Conservation (phyloP, 2,797 vertebrate genomes). For the Gallinago solitaria region DNA sequence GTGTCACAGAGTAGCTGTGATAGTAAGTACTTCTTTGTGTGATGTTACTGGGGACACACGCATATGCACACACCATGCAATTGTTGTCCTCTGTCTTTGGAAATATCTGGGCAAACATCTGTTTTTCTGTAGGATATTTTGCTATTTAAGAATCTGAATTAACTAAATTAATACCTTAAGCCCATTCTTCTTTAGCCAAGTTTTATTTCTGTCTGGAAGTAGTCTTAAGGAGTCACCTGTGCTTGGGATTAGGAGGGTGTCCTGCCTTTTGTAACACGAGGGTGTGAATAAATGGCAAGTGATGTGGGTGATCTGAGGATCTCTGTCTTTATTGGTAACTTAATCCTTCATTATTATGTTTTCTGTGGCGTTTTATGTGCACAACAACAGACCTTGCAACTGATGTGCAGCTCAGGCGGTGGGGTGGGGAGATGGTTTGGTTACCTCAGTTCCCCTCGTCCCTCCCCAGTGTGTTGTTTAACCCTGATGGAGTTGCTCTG, state of each 20-base stretch:
- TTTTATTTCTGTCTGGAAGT: neutral
- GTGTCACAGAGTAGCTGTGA: neutral
- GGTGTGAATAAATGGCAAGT: neutral
- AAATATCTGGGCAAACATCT: neutral
- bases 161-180: neutral
- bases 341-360: neutral
- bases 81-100: neutral
- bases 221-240: neutral
- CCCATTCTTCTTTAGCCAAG: neutral
- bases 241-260: neutral
- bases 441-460: slow-evolving; percentile 5
- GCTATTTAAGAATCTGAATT: neutral
- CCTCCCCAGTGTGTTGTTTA: neutral
- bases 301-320: neutral
- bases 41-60: neutral
- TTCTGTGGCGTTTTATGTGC: neutral
- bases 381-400: neutral
- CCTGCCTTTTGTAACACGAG: neutral
- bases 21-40: neutral
- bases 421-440: neutral
- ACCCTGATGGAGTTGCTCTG: neutral
- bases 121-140: neutral
- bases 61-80: fast-evolving
- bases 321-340: neutral
- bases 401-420: fast-evolving